Percentiles rank a stretch among this genome's conserved stretches.
phyloP scores from a whole-genome alignment of 2,888 invertebrate species.

The Eupithecia dodoneata region DNA sequence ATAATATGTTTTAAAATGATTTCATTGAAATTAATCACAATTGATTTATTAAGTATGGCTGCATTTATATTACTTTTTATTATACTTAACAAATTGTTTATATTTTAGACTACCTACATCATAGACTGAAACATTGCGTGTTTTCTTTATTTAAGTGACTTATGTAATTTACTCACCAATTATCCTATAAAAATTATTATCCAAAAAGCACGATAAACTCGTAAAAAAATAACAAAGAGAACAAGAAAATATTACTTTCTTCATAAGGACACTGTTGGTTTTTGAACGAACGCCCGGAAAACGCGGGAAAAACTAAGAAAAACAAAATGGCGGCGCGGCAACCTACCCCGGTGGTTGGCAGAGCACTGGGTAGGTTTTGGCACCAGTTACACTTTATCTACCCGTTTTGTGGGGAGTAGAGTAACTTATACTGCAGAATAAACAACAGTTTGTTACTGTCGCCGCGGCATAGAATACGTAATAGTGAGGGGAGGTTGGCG shows the following conservation, averaged over 20 bases:
- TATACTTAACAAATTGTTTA: background rate
- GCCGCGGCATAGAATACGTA: background rate
- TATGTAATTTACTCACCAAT: slow-evolving; percentile 56
- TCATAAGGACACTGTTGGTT: slow-evolving; percentile 71
- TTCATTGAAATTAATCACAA: background rate
- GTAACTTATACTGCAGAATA: slow-evolving; percentile 35
- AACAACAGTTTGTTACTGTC: slow-evolving; percentile 13
- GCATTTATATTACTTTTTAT: background rate
- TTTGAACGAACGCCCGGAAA: slow-evolving; percentile 52
- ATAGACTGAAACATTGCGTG: background rate
- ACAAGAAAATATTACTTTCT: slow-evolving; percentile 64
- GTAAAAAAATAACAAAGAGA: slow-evolving; percentile 60
- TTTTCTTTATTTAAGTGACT: background rate
- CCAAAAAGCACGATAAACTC: slow-evolving; percentile 64
- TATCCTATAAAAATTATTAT: slow-evolving; percentile 78
- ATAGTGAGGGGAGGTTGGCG: slow-evolving; percentile 36
- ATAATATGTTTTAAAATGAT: no score
- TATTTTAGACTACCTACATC: background rate
- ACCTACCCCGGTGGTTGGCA: slow-evolving; percentile 65
- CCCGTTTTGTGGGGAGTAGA: slow-evolving; percentile 26
- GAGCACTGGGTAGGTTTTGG: slow-evolving; percentile 68
- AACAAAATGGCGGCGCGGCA: slow-evolving; percentile 54
- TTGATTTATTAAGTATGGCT: background rate
- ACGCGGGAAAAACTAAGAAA: slow-evolving; percentile 56
- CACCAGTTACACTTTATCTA: slow-evolving; percentile 61